Conservation (phyloP, 2,797 vertebrate species). For the Galaxias olidus region DNA sequence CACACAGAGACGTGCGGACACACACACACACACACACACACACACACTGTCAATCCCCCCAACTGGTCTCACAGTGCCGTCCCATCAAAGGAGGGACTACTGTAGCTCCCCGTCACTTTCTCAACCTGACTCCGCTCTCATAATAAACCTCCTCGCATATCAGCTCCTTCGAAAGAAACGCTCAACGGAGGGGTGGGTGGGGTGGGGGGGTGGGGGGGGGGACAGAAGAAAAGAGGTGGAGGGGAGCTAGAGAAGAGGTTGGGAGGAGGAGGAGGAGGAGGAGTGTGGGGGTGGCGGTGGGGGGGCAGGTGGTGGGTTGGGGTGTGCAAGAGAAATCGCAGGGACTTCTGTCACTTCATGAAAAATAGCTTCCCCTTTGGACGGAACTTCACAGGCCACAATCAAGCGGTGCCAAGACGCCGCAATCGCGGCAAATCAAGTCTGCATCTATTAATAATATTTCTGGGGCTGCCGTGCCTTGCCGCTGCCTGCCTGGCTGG, state of each 20-base stretch:
- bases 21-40: constrained; percentile 13
- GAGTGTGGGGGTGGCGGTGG: not conserved
- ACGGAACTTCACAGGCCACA: constrained; percentile 99
- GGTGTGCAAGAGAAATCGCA: constrained; percentile 45
- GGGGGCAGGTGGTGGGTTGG: constrained; percentile 23
- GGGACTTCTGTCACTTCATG: constrained; percentile 97
- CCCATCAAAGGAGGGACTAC: constrained; percentile 67
- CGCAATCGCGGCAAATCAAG: constrained; percentile 94
- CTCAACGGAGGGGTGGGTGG: constrained; percentile 64
- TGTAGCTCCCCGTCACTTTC: constrained; percentile 43
- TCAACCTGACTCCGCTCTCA: constrained; percentile 68
- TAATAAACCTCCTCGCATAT: constrained; percentile 75
- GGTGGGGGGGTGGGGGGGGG: constrained; percentile 15
- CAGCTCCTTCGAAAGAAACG: constrained; percentile 70
- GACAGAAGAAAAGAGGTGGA: not conserved
- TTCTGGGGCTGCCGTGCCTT: constrained; percentile 85
- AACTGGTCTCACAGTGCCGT: constrained; percentile 62
- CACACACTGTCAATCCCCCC: constrained; percentile 46
- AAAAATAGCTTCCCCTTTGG: constrained; percentile 99
- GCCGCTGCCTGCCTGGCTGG: too few species aligned
- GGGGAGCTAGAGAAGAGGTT: not conserved
- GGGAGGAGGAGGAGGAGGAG: not conserved
- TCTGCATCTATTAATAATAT: constrained; percentile 97
- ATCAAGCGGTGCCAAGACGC: constrained; percentile 91
- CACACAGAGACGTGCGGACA: not conserved